phyloP scores from a whole-genome alignment of 2,888 invertebrate species.

The Tuta absoluta region DNA sequence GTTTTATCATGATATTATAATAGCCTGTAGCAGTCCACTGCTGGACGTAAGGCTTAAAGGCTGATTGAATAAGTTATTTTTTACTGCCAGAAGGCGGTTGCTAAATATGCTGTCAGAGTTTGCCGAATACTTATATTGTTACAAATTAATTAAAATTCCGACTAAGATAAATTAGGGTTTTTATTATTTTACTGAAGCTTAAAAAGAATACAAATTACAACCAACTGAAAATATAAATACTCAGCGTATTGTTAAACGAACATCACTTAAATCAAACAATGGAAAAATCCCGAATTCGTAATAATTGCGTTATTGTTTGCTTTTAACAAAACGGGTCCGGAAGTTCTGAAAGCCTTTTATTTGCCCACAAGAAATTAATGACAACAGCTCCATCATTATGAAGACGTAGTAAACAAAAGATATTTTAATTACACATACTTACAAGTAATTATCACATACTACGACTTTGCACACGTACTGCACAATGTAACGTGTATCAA shows the following conservation, averaged over 20 bases:
- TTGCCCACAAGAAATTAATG: not conserved
- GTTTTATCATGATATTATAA: too few relatives aligned
- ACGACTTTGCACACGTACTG: not conserved
- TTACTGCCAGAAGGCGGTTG: too few relatives aligned
- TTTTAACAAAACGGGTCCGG: not conserved
- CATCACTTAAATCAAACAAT: constrained; percentile 1
- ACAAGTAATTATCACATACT: constrained; percentile 12
- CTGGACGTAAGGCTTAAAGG: too few relatives aligned
- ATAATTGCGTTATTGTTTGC: constrained; percentile 7
- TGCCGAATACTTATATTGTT: too few relatives aligned
- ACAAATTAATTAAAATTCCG: too few relatives aligned
- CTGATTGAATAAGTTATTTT: too few relatives aligned
- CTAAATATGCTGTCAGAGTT: too few relatives aligned
- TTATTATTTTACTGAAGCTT: not conserved
- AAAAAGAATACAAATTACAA: not conserved
- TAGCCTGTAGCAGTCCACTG: too few relatives aligned
- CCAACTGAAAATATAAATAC: not conserved
- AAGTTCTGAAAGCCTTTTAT: constrained; percentile 1
- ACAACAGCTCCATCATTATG: not conserved
- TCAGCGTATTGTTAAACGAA: not conserved
- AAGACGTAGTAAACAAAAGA: not conserved
- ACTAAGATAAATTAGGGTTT: too few relatives aligned
- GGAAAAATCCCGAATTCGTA: not conserved
- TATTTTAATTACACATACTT: constrained; percentile 10
- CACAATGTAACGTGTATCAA: too few relatives aligned